These are phyloP conservation scores for Phoenoteleia sp. DNA, from an alignment of 2,888 invertebrate genomes.

Conservation along the genomic window DNA sequence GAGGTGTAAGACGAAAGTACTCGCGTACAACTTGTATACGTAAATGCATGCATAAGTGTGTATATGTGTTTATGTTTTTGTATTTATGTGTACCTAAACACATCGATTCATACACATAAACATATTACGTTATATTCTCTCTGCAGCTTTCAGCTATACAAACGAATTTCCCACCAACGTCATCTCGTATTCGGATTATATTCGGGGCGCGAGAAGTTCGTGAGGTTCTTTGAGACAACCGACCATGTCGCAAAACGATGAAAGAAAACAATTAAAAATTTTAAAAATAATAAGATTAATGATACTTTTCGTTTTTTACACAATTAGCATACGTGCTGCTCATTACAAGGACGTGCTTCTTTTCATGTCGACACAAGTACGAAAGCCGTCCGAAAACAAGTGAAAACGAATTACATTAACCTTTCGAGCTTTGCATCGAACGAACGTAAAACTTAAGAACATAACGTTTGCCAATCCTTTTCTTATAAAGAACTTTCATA, in stretches of 20 bases:
- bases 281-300: not conserved
- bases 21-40: slow-evolving; percentile 45
- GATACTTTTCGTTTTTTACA: slow-evolving; percentile 44
- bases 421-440: slow-evolving; percentile 68
- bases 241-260: slow-evolving; percentile 18
- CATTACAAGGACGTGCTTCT: slow-evolving; percentile 68
- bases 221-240: slow-evolving; percentile 13
- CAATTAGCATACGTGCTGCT: slow-evolving; percentile 65
- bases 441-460: slow-evolving; percentile 66
- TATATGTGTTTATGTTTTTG: slow-evolving; percentile 49
- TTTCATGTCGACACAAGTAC: slow-evolving; percentile 61
- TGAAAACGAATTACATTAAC: slow-evolving; percentile 70
- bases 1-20: slow-evolving; percentile 54
- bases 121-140: slow-evolving; percentile 44
- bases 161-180: slow-evolving; percentile 36
- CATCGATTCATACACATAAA: slow-evolving; percentile 59
- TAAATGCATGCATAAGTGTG: slow-evolving; percentile 43
- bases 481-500: slow-evolving; percentile 64
- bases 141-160: slow-evolving; percentile 31
- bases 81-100: slow-evolving; percentile 48
- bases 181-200: slow-evolving; percentile 38
- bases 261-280: not conserved
- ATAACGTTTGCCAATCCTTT: slow-evolving; percentile 63
- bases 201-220: slow-evolving; percentile 19
- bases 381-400: slow-evolving; percentile 68